A percentile compares a stretch with the other conserved stretches of the same genome.
Conservation (phyloP, 2,888 invertebrate genomes). For the Drosophila tripunctata region DNA sequence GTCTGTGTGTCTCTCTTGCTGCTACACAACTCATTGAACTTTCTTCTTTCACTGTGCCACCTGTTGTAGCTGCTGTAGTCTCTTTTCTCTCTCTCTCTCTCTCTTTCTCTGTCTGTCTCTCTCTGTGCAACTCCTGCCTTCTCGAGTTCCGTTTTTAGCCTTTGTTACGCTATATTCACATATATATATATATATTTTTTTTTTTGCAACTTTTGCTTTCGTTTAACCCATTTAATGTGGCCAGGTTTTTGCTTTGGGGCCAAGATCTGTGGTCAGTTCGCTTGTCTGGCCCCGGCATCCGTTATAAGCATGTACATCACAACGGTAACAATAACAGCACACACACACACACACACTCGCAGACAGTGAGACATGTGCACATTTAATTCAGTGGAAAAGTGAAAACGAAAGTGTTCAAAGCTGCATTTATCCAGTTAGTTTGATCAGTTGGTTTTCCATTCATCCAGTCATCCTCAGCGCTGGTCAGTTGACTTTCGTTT, state of each 20-base stretch:
- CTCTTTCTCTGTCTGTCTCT: not conserved
- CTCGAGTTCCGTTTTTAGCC: conserved; percentile 64
- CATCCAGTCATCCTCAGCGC: conserved; percentile 15
- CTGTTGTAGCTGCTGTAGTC: conserved; percentile 43
- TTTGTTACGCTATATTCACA: conserved; percentile 65
- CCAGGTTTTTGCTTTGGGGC: conserved; percentile 12
- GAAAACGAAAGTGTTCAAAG: conserved; percentile 77
- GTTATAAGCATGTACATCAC: conserved; percentile 55
- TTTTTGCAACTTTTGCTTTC: conserved; percentile 69
- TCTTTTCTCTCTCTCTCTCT: not conserved
- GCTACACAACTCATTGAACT: conserved; percentile 54
- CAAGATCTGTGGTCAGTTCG: conserved; percentile 17
- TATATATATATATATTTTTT: conserved; percentile 33
- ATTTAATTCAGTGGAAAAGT: conserved; percentile 79
- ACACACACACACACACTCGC: not conserved
- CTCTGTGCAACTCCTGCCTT: not conserved
- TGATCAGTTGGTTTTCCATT: conserved; percentile 30
- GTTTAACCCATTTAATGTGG: conserved; percentile 78
- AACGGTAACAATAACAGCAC: conserved; percentile 45
- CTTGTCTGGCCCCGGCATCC: conserved; percentile 48
- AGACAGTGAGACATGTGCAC: conserved; percentile 28
- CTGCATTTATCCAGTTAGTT: conserved; percentile 60
- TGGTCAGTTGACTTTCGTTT: conserved; percentile 74
- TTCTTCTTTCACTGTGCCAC: conserved; percentile 77
- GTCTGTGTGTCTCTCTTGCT: not conserved